Base-by-base conservation (phyloP, 2,888 invertebrate genomes). In the Hypselothyrea guttata region DNA sequence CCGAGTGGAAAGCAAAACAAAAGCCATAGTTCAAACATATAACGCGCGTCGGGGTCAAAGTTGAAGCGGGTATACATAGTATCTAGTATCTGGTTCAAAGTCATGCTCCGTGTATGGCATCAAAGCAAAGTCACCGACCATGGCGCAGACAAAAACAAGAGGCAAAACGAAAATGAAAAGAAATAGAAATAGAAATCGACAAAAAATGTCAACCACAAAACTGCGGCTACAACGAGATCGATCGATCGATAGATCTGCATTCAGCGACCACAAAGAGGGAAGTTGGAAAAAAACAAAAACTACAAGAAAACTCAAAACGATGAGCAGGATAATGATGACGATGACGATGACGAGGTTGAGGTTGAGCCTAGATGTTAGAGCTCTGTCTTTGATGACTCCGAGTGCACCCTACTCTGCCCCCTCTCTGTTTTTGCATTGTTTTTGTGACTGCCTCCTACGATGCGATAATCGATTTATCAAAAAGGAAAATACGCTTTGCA, bases 391-490 rank as follows among this genome's bases (percentile, higher is more conserved):
- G 65, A 57, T 51, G 48, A 15, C 44, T 37, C 53, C 53, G 53
- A 53, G 15, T 54, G 9, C 8, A 13, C 13, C 13, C 34, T 13
- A 12, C 18, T 31, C 15, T 37, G n/a, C 9, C 7, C 22, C 18
- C n/a, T 27, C 16, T 13, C 18, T 5, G 35, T 65, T 60, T 72
- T 63, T 35, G 66, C 61, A 63, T 73, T 73, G 70, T 82, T 76
- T 75, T 78, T 78, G 52, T 57, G 62, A 68, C 60, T 62, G 78
- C 78, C 82, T 77, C 82, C 79, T 79, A 72, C 71, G 73, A 79
- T 75, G 84, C 76, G 75, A 74, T 87, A 86, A 85, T 86, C 85
- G 87, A 87, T 86, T 86, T 87, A 86, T 85, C 77, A 86, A 86
- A 79, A 67, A 71, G 54, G 47, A 65, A 71, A 77, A 82, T 75